Base-by-base conservation (phyloP, 2,113 vertebrate species). In the Hylia prasina region DNA sequence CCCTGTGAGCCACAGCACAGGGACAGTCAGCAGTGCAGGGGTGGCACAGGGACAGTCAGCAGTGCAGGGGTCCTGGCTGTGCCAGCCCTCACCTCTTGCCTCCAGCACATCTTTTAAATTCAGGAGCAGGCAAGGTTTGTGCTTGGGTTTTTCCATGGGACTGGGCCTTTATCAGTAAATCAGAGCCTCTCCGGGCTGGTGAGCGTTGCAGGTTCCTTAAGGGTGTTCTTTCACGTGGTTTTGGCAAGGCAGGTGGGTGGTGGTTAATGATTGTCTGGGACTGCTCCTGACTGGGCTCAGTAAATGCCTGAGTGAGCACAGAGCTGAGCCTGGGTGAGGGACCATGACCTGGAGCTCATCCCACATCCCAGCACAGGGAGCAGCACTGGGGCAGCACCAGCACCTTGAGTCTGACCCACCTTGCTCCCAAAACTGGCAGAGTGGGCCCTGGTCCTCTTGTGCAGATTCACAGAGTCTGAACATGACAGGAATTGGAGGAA, bases 391-490 rank as follows among this genome's bases (percentile, higher is more conserved):
- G n/a, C 54, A 53, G 65, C 47, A 25, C n/a, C 64, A 22, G 42
- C 0, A 0, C 0, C 0, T 11, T 28, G 19, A 61, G 2, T 7
- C 51, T 73, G 39, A 7, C 15, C 24, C 10, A 2, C 0, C 21
- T 44, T 13, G 30, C 57, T 63, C 47, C 69, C 19, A 2, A 22
- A 40, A 28, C 2, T 1, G 0, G 14, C 17, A 18, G 6, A 10
- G 56, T 0, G 6, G 11, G 15, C 13, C 24, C 65, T 20, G 3
- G 7, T 7, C 28, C 58, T 45, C 61, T 35, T 35, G 44, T 13
- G 70, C 51, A 24, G 12, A 2, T 37, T 60, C 21, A 13, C 44
- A 13, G 45, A 50, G 28, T 10, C 37, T 53, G 57, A 42, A 27
- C 0, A 0, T 11, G 57, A 2, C 47, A 21, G 61, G 63, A 37